phyloP scores from a whole-genome alignment of 92 coral and sea anemone species.

The Parazoanthus darwini region DNA sequence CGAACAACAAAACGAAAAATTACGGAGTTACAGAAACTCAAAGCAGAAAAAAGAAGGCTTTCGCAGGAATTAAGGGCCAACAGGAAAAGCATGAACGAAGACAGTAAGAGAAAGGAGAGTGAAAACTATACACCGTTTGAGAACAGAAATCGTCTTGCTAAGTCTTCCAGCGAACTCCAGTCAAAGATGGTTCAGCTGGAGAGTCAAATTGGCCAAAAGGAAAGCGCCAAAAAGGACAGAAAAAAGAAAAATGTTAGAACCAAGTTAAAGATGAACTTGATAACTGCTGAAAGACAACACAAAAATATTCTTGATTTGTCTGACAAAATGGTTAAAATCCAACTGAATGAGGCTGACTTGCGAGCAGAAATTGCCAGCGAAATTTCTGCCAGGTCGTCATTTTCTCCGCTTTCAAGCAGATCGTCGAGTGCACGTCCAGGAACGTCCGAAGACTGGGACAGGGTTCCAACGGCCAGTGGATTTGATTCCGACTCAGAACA shows the following conservation, averaged over 20 bases:
- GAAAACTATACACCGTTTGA: conserved; percentile 64
- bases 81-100: conserved; percentile 61
- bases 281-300: conserved; percentile 77
- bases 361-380: conserved; percentile 71
- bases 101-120: conserved; percentile 62
- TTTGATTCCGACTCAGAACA: conserved; percentile 9
- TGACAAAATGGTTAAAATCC: conserved; percentile 63
- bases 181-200: conserved; percentile 75
- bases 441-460: conserved; percentile 34
- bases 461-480: conserved; percentile 11
- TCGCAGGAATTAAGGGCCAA: conserved; percentile 64
- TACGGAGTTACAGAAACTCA: conserved; percentile 62
- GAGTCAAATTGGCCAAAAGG: conserved; percentile 64
- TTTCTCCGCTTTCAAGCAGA: conserved; percentile 26
- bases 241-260: conserved; percentile 52
- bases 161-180: conserved; percentile 68
- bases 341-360: conserved; percentile 71
- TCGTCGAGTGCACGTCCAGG: conserved; percentile 28
- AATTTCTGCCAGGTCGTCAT: conserved; percentile 1
- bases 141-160: conserved; percentile 84
- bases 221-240: conserved; percentile 55
- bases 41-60: conserved; percentile 62
- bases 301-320: conserved; percentile 75
- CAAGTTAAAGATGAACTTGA: conserved; percentile 62
- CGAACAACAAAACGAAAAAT: conserved; percentile 50